phyloP scores from a whole-genome alignment of 2,797 vertebrate genomes.

The Rhincodon typus region DNA sequence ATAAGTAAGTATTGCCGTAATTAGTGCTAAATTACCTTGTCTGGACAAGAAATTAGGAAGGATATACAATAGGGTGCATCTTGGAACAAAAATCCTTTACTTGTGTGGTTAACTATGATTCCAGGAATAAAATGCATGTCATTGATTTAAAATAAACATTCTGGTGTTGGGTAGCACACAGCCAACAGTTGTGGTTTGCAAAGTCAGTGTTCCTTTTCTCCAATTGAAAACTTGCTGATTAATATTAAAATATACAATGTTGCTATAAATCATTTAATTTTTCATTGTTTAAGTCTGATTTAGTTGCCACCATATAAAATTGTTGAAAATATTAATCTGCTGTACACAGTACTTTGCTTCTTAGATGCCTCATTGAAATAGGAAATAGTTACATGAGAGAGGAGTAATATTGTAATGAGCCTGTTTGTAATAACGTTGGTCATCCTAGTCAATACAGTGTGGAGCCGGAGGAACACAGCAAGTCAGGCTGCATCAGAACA shows the following conservation, averaged over 20 bases:
- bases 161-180: background rate
- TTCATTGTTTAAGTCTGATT: background rate
- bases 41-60: background rate
- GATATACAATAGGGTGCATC: background rate
- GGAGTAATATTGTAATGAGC: background rate
- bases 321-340: background rate
- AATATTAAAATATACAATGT: background rate
- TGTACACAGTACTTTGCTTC: background rate
- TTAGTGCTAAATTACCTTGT: background rate
- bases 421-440: background rate
- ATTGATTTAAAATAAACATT: background rate
- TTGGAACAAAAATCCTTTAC: background rate
- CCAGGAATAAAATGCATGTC: background rate
- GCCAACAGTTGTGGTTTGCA: background rate
- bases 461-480: no score
- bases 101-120: background rate
- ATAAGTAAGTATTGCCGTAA: background rate
- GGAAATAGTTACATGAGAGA: background rate
- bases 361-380: background rate
- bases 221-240: background rate
- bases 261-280: background rate
- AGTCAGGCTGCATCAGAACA: background rate
- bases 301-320: no score
- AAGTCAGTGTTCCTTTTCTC: background rate
- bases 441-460: no score